A percentile compares a stretch with the other conserved stretches of the same genome.
Evolutionary conservation across 2,888 invertebrate species (phyloP).

Genomic region (Ceraclea dissimilis): DNA sequence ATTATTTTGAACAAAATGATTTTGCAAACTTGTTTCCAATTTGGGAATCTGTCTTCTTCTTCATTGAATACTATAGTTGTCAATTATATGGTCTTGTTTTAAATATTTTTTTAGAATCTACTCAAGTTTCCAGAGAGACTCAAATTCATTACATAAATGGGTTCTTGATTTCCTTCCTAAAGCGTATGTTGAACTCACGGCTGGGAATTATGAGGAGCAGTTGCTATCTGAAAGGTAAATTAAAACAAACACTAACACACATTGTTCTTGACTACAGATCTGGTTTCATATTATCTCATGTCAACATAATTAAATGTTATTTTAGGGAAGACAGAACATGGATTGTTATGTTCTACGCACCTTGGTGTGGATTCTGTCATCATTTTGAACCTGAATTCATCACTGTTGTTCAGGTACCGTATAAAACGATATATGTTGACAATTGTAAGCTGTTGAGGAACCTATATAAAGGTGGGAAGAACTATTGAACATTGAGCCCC

Average conservation of each 20-base stretch:
- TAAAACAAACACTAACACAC: not conserved
- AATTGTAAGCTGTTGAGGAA: no score
- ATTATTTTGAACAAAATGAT: not conserved
- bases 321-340: slow-evolving; percentile 35
- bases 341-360: slow-evolving; percentile 61
- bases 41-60: not conserved
- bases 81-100: not conserved
- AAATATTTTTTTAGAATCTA: slow-evolving; percentile 39
- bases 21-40: not conserved
- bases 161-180: slow-evolving; percentile 54
- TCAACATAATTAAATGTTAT: no score
- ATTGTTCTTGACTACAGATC: not conserved
- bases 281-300: no score
- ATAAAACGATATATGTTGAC: no score
- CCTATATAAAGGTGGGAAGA: no score
- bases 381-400: slow-evolving; percentile 62
- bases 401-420: slow-evolving; percentile 53
- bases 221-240: slow-evolving; percentile 39
- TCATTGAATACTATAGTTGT: no score
- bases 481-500: no score
- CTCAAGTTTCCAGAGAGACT: slow-evolving; percentile 53
- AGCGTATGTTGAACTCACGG: slow-evolving; percentile 41
- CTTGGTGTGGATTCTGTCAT: slow-evolving; percentile 59
- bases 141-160: slow-evolving; percentile 55
- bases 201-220: slow-evolving; percentile 38